A percentile compares a stretch with the other conserved stretches of the same genome.
These are phyloP conservation scores for Babylonia areolata DNA, from an alignment of 1,140 invertebrate species.

Conservation along the genomic window DNA sequence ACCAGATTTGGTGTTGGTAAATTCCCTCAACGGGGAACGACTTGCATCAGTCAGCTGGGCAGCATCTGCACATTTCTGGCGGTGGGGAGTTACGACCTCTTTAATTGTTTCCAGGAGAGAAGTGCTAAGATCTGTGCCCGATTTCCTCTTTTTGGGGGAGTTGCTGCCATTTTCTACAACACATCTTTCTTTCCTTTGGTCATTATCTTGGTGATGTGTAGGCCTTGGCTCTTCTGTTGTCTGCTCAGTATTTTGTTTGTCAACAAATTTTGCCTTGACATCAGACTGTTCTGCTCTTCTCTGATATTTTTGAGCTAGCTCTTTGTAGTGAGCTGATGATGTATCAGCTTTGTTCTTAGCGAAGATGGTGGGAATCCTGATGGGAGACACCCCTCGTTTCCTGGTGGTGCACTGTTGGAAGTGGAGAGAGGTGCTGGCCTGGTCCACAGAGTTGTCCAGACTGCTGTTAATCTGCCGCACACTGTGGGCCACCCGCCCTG, in stretches of 20 bases:
- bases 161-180: background rate
- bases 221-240: background rate
- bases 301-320: constrained; percentile 35
- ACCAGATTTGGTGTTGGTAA: constrained; percentile 32
- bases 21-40: constrained; percentile 43
- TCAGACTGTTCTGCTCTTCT: background rate
- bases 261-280: too few species aligned
- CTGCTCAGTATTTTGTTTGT: background rate
- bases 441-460: constrained; percentile 41
- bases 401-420: constrained; percentile 59
- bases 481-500: constrained; percentile 59
- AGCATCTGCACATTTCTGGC: background rate
- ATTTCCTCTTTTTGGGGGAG: background rate
- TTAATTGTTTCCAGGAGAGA: constrained; percentile 58
- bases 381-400: constrained; percentile 57
- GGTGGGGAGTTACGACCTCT: constrained; percentile 51
- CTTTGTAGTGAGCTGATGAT: constrained; percentile 42
- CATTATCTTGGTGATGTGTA: constrained; percentile 8
- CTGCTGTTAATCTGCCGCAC: constrained; percentile 56
- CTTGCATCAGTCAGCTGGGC: constrained; percentile 31
- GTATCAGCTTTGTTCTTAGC: constrained; percentile 51
- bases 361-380: constrained; percentile 69
- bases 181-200: background rate
- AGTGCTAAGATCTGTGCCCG: constrained; percentile 43
- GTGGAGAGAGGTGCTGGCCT: constrained; percentile 56